phyloP scores from a whole-genome alignment of 1,140 invertebrate genomes.

The Pseudomyrmex sp. region DNA sequence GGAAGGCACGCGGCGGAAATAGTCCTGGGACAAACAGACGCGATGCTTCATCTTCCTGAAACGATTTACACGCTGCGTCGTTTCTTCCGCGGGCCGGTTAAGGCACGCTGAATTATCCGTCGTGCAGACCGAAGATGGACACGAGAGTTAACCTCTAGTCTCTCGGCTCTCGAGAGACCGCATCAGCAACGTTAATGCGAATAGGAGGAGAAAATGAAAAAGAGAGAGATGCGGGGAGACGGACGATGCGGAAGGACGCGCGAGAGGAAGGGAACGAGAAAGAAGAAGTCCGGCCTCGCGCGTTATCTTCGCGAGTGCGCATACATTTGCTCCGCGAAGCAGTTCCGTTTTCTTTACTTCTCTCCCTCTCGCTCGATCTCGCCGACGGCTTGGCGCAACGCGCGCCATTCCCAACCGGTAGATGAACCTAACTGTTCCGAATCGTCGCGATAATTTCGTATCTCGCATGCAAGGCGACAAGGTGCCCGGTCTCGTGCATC shows the following conservation, averaged over 20 bases:
- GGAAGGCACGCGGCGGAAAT: slow-evolving; percentile 30
- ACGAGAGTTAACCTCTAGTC: slow-evolving; percentile 75
- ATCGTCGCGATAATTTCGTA: slow-evolving; percentile 77
- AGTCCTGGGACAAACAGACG: slow-evolving; percentile 52
- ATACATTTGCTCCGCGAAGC: slow-evolving; percentile 76
- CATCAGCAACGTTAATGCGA: slow-evolving; percentile 74
- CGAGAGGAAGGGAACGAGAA: not conserved
- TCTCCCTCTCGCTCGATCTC: slow-evolving; percentile 47
- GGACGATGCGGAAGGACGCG: not conserved
- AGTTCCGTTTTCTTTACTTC: slow-evolving; percentile 76
- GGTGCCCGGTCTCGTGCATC: slow-evolving; percentile 42
- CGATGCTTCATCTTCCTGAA: slow-evolving; percentile 45
- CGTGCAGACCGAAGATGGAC: slow-evolving; percentile 75
- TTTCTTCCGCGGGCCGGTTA: slow-evolving; percentile 71
- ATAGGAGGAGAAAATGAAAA: slow-evolving; percentile 61
- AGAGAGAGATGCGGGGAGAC: slow-evolving; percentile 19
- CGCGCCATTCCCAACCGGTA: slow-evolving; percentile 74
- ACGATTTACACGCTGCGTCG: slow-evolving; percentile 59
- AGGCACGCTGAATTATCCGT: slow-evolving; percentile 78
- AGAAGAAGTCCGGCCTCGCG: slow-evolving; percentile 56
- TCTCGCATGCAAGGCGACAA: slow-evolving; percentile 71
- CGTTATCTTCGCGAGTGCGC: slow-evolving; percentile 77
- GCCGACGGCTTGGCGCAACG: slow-evolving; percentile 9
- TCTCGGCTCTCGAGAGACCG: slow-evolving; percentile 67
- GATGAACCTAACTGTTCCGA: slow-evolving; percentile 78